These are phyloP conservation scores for Volucella inanis DNA, from an alignment of 2,888 invertebrate species.

Conservation along the genomic window DNA sequence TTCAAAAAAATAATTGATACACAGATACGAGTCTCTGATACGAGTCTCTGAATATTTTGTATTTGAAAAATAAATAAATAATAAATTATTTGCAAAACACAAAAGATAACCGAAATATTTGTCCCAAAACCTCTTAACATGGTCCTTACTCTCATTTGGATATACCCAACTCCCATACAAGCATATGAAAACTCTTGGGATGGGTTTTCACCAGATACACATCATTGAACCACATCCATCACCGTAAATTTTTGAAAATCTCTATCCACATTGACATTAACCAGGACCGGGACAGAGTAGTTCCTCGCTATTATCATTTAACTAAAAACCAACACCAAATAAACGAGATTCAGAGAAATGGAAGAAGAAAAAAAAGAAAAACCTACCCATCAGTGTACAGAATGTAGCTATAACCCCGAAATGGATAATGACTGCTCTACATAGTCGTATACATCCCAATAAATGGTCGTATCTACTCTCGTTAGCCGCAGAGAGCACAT, in stretches of 20 bases:
- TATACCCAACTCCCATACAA: too few relatives aligned
- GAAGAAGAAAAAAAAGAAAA: not conserved
- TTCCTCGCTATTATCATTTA: conserved; percentile 6
- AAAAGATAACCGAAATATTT: too few relatives aligned
- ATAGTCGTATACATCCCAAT: not conserved
- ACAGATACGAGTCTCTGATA: too few relatives aligned
- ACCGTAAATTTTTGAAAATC: conserved; percentile 15
- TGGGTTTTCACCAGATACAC: too few relatives aligned
- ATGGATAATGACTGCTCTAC: conserved; percentile 20
- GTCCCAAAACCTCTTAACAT: too few relatives aligned
- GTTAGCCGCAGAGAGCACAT: conserved; percentile 16
- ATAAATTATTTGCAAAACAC: too few relatives aligned
- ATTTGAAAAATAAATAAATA: too few relatives aligned
- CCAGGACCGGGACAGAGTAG: not conserved
- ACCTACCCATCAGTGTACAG: not conserved
- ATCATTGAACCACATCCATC: conserved; percentile 14
- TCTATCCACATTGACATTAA: conserved; percentile 6
- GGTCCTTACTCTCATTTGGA: too few relatives aligned
- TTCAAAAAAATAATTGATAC: too few relatives aligned
- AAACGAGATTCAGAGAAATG: too few relatives aligned
- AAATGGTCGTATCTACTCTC: conserved; percentile 16
- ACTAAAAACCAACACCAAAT: not conserved
- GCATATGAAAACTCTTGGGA: too few relatives aligned
- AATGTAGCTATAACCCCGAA: conserved; percentile 27
- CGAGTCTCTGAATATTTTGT: too few relatives aligned